A percentile compares a stretch with the other conserved stretches of the same genome.
Evolutionary conservation across 2,888 invertebrate species (phyloP).

Genomic region (Seira sanloemensis): DNA sequence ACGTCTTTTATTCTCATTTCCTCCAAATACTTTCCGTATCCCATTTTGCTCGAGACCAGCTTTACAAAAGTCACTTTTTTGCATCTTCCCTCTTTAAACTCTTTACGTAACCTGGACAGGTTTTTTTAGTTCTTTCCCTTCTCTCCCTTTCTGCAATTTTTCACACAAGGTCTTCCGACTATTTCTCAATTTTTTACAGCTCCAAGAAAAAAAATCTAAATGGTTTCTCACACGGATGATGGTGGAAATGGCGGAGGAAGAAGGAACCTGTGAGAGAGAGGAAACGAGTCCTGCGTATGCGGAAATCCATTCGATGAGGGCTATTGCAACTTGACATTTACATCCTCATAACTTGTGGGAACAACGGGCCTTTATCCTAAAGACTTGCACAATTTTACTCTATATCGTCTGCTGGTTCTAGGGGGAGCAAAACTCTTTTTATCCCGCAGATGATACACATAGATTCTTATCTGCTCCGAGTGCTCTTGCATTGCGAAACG

Average conservation of each 20-base stretch:
- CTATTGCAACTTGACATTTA: conserved; percentile 63
- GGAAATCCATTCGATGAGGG: conserved; percentile 52
- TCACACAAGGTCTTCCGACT: conserved; percentile 33
- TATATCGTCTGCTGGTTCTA: not conserved
- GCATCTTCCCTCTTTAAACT: conserved; percentile 17
- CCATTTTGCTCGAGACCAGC: not conserved
- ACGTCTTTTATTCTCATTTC: conserved; percentile 3
- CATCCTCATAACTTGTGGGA: conserved; percentile 66
- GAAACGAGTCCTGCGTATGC: conserved; percentile 13
- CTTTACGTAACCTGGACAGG: not conserved
- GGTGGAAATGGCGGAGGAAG: too few relatives aligned
- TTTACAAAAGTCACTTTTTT: not conserved
- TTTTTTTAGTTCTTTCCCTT: conserved; percentile 6
- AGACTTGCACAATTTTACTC: conserved; percentile 52
- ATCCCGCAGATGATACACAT: not conserved
- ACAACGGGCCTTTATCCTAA: conserved; percentile 50
- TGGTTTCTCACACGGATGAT: too few relatives aligned
- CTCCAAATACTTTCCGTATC: not conserved
- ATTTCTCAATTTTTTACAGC: not conserved
- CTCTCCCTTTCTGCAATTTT: conserved; percentile 28
- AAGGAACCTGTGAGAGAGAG: conserved; percentile 6
- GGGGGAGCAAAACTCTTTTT: not conserved
- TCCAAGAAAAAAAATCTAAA: not conserved
- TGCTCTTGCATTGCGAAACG: too few relatives aligned
- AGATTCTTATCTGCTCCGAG: not conserved